Evolutionary conservation across 2,888 invertebrate species (phyloP), one percentile per base, ranked within the genome.

Genomic region (Cephonodes hylas): DNA sequence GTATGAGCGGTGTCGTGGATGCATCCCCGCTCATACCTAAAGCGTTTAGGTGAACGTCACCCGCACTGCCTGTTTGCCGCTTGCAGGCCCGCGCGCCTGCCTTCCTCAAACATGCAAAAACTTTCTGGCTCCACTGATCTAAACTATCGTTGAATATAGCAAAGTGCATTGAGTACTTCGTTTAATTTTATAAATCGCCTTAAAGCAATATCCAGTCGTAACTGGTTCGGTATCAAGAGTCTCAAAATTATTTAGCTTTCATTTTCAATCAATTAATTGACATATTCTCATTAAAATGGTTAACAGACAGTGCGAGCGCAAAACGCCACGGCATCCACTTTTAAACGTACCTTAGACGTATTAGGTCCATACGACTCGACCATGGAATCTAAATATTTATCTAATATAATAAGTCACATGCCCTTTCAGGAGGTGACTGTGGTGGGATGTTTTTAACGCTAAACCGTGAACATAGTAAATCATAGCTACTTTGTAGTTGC

Each of bases 1-100:
- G 91, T 91, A 92, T 92, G 91, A 91, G 90, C 89, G 91, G 91
- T 84, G 80, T 84, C 84, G 91, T 91, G 91, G 91, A 91, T 91
- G 91, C 91, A 81, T 79, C 86, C 86, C 91, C 91, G 84, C 91
- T 86, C 91, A 92, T 91, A 91, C 91, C 91, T 92, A 92, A 92
- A 92, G 91, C 91, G 91, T 92, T 89, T 86, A 90, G 88, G 88
- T 88, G 87, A 75, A 81, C 88, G 88, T 79, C 74, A 69, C 76
- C 77, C 88, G 88, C 89, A 83, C 84, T 81, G 86, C 79, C 88
- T 79, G 83, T 81, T 77, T 76, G 83, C 79, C 80, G 76, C 70
- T 66, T 62, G 61, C 61, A 31, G 53, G 31, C 27, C 8, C 10
- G n/a, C 27, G 53, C 53, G 31, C 27, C 31, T 31, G 18, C 8